Base-by-base conservation (phyloP, 1,140 invertebrate species). In the Bombus cullumanus region DNA sequence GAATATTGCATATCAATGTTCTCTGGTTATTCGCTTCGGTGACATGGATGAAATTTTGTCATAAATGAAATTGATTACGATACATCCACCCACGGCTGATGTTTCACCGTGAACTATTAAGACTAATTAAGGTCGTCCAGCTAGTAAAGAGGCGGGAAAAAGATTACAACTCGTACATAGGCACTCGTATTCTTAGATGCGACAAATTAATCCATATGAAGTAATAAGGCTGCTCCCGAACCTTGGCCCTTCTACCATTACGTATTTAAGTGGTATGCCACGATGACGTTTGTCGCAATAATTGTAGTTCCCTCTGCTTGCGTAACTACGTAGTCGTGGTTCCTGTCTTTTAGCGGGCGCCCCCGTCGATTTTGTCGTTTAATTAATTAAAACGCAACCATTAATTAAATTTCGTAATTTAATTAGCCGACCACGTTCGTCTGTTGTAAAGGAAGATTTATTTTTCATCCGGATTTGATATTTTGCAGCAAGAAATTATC, bases 161-260 rank as follows among this genome's bases (percentile, higher is more conserved):
- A 34, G n/a, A 75, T 81, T 81, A 71, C 69, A 4, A 64, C 43
- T 62, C 34, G 83, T 62, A 39, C 69, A 57, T 62, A 37, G 68
- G 41, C 76, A 59, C 10, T 59, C 37, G 57, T 69, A 87, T 91
- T 87, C 80, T 81, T 64, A 78, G 62, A 81, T 66, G n/a, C 62
- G n/a, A 83, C 68, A 68, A 88, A 92, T 92, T 92, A 87, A 87
- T 66, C 83, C 31, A 84, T 81, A 84, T 83, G 41, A 88, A 85
- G 76, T 89, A 91, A 86, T 73, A 86, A 90, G 86, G 53, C 64
- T 84, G 77, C 43, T 84, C 85, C 68, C 91, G 87, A 92, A 87
- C 92, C 84, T 86, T 90, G 88, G 68, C 87, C 82, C 82, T 72
- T 53, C 74, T 79, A 53, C 80, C 81, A 91, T 90, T 91, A 88